phyloP scores from a whole-genome alignment of 2,888 invertebrate genomes.

The Pyrocoelia pectoralis region DNA sequence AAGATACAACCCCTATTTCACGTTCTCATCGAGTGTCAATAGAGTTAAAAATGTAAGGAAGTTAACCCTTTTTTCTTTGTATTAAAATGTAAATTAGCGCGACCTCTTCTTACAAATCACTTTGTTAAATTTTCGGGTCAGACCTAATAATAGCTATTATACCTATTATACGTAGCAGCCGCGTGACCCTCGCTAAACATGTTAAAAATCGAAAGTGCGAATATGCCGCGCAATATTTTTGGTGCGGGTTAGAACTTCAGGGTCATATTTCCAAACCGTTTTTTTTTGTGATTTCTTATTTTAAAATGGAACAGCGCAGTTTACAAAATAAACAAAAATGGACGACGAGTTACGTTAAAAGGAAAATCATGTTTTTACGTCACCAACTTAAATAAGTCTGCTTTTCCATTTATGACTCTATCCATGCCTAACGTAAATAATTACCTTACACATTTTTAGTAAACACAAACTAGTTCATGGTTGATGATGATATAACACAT shows the following conservation, averaged over 20 bases:
- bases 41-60: background rate
- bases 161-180: background rate
- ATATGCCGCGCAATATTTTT: slow-evolving; percentile 7
- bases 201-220: slow-evolving; percentile 8
- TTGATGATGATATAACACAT: background rate
- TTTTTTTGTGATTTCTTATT: background rate
- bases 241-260: slow-evolving; percentile 1
- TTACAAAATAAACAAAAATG: background rate
- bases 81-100: slow-evolving; percentile 1
- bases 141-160: background rate
- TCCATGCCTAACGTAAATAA: background rate
- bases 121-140: background rate
- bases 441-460: background rate
- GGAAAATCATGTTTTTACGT: slow-evolving; percentile 13
- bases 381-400: background rate
- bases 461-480: background rate
- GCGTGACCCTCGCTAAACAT: slow-evolving; percentile 2
- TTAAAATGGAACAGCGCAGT: background rate
- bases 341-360: slow-evolving; percentile 3
- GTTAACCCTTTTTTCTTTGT: background rate
- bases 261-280: background rate
- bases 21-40: too few relatives aligned
- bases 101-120: background rate
- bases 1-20: too few relatives aligned
- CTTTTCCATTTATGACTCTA: slow-evolving; percentile 1